Conservation (phyloP, 1,140 invertebrate genomes). For the Pseudoatta argentina region DNA sequence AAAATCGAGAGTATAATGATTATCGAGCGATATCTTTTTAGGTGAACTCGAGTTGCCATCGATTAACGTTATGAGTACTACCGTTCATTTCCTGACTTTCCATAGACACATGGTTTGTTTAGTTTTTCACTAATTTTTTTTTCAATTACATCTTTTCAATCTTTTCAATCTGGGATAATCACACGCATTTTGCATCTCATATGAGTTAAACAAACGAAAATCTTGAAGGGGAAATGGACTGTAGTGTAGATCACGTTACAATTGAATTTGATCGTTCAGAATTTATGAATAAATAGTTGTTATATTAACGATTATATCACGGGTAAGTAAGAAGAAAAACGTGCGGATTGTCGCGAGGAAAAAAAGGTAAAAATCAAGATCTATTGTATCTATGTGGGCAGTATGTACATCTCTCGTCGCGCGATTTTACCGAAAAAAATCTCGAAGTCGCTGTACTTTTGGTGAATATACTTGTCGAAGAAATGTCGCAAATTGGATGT, state of each 20-base stretch:
- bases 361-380: conserved; percentile 34
- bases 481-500: background rate
- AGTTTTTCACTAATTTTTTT: conserved; percentile 21
- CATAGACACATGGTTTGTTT: conserved; percentile 14
- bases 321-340: conserved; percentile 69
- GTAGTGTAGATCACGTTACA: conserved; percentile 84
- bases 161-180: conserved; percentile 19
- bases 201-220: conserved; percentile 31
- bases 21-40: conserved; percentile 74
- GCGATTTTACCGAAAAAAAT: conserved; percentile 46
- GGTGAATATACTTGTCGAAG: background rate
- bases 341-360: conserved; percentile 64
- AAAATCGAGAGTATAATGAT: conserved; percentile 59
- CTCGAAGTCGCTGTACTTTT: background rate
- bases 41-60: conserved; percentile 79
- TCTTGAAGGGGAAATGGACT: conserved; percentile 78
- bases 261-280: conserved; percentile 87
- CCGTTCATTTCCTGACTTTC: conserved; percentile 79
- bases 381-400: conserved; percentile 46
- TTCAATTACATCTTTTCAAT: background rate
- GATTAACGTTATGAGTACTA: conserved; percentile 80
- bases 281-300: conserved; percentile 86
- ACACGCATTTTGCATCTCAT: conserved; percentile 24
- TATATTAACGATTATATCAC: conserved; percentile 85
- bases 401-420: conserved; percentile 13